Conservation (phyloP, 1,140 invertebrate genomes). For the Calosoma granatense region DNA sequence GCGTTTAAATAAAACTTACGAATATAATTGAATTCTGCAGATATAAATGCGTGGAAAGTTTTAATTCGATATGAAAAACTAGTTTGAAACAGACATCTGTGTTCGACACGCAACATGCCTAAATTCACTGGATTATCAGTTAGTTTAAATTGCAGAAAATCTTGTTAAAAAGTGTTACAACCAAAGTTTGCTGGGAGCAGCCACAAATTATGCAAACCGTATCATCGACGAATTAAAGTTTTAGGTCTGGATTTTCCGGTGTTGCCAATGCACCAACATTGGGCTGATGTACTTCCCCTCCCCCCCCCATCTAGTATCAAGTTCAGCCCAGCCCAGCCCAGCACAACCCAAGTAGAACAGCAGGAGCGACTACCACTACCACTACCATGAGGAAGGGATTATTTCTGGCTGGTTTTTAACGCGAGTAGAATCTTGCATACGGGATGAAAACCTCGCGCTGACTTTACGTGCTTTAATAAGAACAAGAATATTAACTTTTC, state of each 20-base stretch:
- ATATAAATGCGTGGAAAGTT: too few relatives aligned
- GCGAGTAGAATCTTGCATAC: too few relatives aligned
- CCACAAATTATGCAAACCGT: slow-evolving; percentile 7
- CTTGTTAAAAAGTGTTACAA: slow-evolving; percentile 5
- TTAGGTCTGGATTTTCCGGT: slow-evolving; percentile 1
- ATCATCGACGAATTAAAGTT: slow-evolving; percentile 8
- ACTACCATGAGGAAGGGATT: too few relatives aligned
- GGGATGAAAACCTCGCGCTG: too few relatives aligned
- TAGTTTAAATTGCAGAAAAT: slow-evolving; percentile 5
- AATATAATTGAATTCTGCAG: too few relatives aligned
- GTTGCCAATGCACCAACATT: neutral
- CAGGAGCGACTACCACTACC: too few relatives aligned
- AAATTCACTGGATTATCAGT: neutral
- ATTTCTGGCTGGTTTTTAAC: too few relatives aligned
- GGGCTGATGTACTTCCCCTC: neutral
- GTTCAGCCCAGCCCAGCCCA: too few relatives aligned
- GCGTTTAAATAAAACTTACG: too few relatives aligned
- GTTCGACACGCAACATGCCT: neutral
- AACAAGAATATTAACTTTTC: slow-evolving; percentile 9
- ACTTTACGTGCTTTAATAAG: slow-evolving; percentile 1
- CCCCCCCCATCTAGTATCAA: neutral
- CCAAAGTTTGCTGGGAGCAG: neutral
- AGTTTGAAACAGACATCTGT: neutral
- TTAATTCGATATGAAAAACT: neutral
- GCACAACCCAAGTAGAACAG: too few relatives aligned